Base-by-base conservation (phyloP, 2,888 invertebrate species). In the Tubulanus polymorphus region DNA sequence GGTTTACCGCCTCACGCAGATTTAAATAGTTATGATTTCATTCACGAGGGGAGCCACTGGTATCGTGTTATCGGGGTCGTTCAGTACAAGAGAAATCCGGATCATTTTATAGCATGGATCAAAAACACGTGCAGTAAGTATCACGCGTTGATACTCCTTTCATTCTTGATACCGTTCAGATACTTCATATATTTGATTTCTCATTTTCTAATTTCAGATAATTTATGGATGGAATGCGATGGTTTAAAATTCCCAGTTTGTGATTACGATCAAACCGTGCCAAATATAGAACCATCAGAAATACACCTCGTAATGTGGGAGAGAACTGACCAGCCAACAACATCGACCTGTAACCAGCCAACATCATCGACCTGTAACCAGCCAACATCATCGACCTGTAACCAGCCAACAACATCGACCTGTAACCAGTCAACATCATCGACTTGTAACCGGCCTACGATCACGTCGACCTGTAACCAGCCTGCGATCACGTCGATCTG, bases 261-360 rank as follows among this genome's bases (percentile, higher is more conserved):
- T 51, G 59, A 60, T n/a, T 71, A 64, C 55, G 53, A 58, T 1
- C 37, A 53, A 2, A 51, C 32, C n/a, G 30, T 56, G 6, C 73
- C 73, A 1, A 48, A 48, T 10, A 66, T 75, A 48, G 68, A 70
- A 10, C 60, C 70, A 3, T 60, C 61, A 32, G 68, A 75, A 62
- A 64, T 74, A n/a, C 75, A 75, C 57, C 71, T 75, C 18, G 68
- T 75, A 8, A 72, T 74, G 72, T 75, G 75, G 75, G 74, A 75
- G 47, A 51, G 10, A 48, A n/a, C n/a, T n/a, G n/a, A n/a, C n/a
- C n/a, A n/a, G n/a, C n/a, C n/a, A n/a, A n/a, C n/a, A n/a, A n/a
- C n/a, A n/a, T n/a, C n/a, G n/a, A n/a, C n/a, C n/a, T n/a, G n/a
- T n/a, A n/a, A n/a, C n/a, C n/a, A n/a, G n/a, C n/a, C n/a, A n/a